A percentile compares a stretch with the other conserved stretches of the same genome.
These are phyloP conservation scores for Hirundo rustica DNA, from an alignment of 2,797 vertebrate genomes.

Conservation along the genomic window DNA sequence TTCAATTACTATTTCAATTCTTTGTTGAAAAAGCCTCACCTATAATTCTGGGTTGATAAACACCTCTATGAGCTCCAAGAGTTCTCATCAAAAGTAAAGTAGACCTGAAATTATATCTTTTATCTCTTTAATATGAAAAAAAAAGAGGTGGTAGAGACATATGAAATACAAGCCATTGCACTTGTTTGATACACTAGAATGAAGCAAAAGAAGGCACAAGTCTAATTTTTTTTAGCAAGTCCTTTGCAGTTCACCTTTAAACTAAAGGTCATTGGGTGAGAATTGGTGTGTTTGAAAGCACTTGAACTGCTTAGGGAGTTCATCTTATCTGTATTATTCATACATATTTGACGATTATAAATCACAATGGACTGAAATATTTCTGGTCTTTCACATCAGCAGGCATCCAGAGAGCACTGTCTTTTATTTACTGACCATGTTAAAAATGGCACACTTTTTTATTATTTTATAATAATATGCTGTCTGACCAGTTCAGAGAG, in stretches of 20 bases:
- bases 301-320: slow-evolving; percentile 42
- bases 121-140: background rate
- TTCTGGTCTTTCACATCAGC: slow-evolving; percentile 63
- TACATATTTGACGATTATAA: slow-evolving; percentile 62
- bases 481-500: slow-evolving; percentile 71
- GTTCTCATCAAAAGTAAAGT: background rate
- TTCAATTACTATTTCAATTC: background rate
- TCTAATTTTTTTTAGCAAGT: slow-evolving; percentile 54
- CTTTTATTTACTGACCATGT: slow-evolving; percentile 75
- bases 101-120: background rate
- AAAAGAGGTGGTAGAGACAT: background rate
- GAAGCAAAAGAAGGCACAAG: slow-evolving; percentile 9
- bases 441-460: slow-evolving; percentile 58
- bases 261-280: slow-evolving; percentile 56
- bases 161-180: background rate
- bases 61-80: background rate
- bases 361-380: slow-evolving; percentile 57
- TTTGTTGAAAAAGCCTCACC: background rate
- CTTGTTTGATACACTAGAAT: slow-evolving; percentile 6
- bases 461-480: slow-evolving; percentile 71
- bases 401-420: slow-evolving; percentile 47
- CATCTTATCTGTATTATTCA: slow-evolving; percentile 55
- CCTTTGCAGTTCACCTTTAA: slow-evolving; percentile 68
- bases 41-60: background rate
- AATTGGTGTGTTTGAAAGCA: slow-evolving; percentile 30